These are phyloP conservation scores for Heteromormyrus szaboi DNA, from an alignment of 2,797 vertebrate species.

Conservation along the genomic window DNA sequence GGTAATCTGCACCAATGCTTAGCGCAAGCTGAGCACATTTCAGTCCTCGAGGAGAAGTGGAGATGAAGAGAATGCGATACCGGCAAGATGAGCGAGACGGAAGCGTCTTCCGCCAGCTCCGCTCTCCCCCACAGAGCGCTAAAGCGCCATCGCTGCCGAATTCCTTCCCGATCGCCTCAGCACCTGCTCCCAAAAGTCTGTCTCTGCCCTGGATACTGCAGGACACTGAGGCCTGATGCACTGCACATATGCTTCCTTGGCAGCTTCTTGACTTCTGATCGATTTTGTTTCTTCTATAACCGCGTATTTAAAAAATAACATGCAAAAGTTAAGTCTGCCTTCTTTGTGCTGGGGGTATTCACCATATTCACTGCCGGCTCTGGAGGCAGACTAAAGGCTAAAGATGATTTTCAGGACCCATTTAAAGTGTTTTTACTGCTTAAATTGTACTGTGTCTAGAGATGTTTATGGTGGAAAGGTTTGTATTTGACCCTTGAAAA, in stretches of 20 bases:
- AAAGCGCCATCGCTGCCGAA: not conserved
- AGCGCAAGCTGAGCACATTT: not conserved
- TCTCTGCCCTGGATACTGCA: not conserved
- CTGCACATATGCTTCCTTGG: not conserved
- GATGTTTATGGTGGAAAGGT: not conserved
- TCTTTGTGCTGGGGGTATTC: not conserved
- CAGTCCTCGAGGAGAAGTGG: not conserved
- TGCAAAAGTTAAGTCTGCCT: not conserved
- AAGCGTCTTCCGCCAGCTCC: not conserved
- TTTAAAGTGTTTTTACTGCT: not conserved
- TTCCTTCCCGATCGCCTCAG: not conserved
- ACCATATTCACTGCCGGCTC: not conserved
- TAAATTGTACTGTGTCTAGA: not conserved
- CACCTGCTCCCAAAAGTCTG: not conserved
- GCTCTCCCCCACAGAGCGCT: not conserved
- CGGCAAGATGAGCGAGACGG: not conserved
- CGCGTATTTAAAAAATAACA: not conserved
- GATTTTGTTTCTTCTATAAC: not conserved
- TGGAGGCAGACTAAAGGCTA: not conserved
- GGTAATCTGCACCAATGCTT: not conserved
- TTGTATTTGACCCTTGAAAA: not conserved
- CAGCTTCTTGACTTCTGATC: not conserved
- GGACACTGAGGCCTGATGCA: not conserved
- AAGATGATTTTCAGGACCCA: not conserved
- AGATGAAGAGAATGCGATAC: not conserved